Evolutionary conservation across 2,113 vertebrate genomes (phyloP).

Genomic region (Alexandromys fortis): DNA sequence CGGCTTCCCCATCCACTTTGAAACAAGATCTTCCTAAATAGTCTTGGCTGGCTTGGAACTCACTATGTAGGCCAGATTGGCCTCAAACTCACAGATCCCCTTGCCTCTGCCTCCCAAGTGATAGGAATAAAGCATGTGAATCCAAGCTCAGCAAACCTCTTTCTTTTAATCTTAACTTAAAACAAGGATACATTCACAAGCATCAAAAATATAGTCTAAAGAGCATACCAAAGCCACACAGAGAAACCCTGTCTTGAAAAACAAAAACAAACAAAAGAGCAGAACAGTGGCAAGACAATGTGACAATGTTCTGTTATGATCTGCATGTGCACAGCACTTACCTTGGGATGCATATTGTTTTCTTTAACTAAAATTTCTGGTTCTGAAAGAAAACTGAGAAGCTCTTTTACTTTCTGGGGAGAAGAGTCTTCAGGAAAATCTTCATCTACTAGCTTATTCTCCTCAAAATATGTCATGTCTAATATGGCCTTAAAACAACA

Average conservation of each 20-base stretch:
- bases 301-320: neutral
- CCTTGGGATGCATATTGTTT: slow-evolving; percentile 79
- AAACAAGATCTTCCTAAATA: neutral
- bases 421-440: slow-evolving; percentile 95
- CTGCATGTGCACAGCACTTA: slow-evolving; percentile 71
- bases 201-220: neutral
- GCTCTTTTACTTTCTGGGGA: slow-evolving; percentile 93
- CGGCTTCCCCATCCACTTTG: neutral
- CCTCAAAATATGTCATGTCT: slow-evolving; percentile 97
- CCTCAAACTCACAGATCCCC: neutral
- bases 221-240: neutral
- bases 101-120: neutral
- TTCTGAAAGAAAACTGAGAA: slow-evolving; percentile 93
- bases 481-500: slow-evolving; percentile 89
- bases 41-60: neutral
- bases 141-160: neutral
- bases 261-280: neutral
- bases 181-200: slow-evolving; percentile 31
- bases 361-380: slow-evolving; percentile 91
- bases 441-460: slow-evolving; percentile 96
- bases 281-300: neutral
- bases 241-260: no score
- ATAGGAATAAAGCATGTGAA: neutral
- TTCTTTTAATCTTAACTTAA: slow-evolving; percentile 48
- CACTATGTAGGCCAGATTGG: neutral